Base-by-base conservation (phyloP, 2,113 vertebrate species). In the Sander vitreus region DNA sequence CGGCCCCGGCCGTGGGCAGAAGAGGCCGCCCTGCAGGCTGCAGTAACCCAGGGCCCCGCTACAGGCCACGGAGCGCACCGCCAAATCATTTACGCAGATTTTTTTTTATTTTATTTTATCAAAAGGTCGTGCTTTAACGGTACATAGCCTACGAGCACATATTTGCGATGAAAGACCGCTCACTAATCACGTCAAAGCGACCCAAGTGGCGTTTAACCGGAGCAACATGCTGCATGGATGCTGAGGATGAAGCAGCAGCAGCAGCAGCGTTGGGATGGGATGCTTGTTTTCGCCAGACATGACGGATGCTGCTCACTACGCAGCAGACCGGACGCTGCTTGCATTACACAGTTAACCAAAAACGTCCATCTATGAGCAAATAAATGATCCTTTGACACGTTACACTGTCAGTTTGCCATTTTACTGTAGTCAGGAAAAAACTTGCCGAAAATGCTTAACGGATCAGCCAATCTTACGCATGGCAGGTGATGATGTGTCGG, bases 271-370 rank as follows among this genome's bases (percentile, higher is more conserved):
- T 50, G 63, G 81, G 89, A 84, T 87, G 87, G 84, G 88, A 88
- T 81, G 86, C 86, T 87, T 88, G 80, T 89, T 91, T 89, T 85
- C 80, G 60, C 72, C 88, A 87, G 90, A 91, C 90, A 89, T 84
- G 90, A 91, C 82, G 78, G 90, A 92, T 87, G 91, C 88, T 86
- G 87, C 72, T 84, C 85, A 65, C 80, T 90, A 82, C 93, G 91
- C 89, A 93, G 88, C 83, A 85, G 48, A 85, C 77, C 85, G 83
- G 89, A 85, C 85, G 76, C 55, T 50, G 78, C 48, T 53, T 53
- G 36, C 53, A 36, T 65, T 72, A 58, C 45, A 50, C 64, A 12
- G 30, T 65, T 70, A 45, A 62, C 53, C 72, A 53, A 51, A 53
- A 36, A 53, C 27, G 6, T 15, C 7, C 59, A 11, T 12, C 7